A percentile compares a stretch with the other conserved stretches of the same genome.
These are phyloP conservation scores for Plectrocnemia conspersa DNA, from an alignment of 1,140 invertebrate genomes.

Conservation along the genomic window DNA sequence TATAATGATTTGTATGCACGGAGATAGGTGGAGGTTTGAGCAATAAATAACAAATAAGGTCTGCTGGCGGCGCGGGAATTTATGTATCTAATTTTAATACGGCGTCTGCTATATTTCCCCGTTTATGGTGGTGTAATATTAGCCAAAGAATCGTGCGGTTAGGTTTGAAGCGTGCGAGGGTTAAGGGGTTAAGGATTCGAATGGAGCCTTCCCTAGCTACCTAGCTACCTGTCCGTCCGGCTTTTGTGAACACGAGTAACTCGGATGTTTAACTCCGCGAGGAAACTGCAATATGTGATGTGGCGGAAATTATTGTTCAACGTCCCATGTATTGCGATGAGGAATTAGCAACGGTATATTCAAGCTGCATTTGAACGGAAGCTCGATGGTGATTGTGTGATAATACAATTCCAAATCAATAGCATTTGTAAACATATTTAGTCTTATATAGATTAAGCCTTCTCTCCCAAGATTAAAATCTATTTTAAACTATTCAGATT, in stretches of 20 bases:
- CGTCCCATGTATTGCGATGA: too few species aligned
- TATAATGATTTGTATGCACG: too few species aligned
- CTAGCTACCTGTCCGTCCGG: conserved; percentile 12
- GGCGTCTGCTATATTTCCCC: conserved; percentile 3
- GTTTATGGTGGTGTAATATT: conserved; percentile 1
- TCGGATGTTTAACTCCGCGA: too few species aligned
- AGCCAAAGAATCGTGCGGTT: neutral
- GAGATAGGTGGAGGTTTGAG: neutral
- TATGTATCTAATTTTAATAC: conserved; percentile 12
- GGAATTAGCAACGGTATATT: too few species aligned
- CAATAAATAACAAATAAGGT: conserved; percentile 10
- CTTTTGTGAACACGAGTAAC: conserved; percentile 2
- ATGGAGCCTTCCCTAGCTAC: neutral
- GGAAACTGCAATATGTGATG: conserved; percentile 7
- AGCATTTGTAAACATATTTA: too few species aligned
- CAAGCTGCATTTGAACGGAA: too few species aligned
- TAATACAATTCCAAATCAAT: too few species aligned
- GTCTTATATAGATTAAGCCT: too few species aligned
- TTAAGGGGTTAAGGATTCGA: neutral
- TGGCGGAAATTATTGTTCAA: conserved; percentile 8
- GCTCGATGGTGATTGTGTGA: too few species aligned
- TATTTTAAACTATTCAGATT: too few species aligned
- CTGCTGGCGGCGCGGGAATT: neutral
- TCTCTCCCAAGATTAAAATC: too few species aligned
- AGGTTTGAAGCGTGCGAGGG: neutral